These are phyloP conservation scores for Sclerodermus sp. DNA, from an alignment of 2,888 invertebrate species.

Conservation along the genomic window DNA sequence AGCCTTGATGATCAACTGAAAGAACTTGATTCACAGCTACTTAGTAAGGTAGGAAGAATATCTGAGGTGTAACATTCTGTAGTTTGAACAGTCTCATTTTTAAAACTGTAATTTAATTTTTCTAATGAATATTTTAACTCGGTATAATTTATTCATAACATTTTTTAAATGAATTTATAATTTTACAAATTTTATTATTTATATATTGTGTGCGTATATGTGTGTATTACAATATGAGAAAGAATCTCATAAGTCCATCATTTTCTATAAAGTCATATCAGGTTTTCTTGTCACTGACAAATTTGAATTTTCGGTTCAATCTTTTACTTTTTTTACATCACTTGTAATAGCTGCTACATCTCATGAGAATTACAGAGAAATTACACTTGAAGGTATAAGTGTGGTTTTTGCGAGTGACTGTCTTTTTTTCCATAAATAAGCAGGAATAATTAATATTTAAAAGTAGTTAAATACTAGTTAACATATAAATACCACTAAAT, in stretches of 20 bases:
- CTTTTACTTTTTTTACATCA: constrained; percentile 17
- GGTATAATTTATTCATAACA: neutral
- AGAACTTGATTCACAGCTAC: constrained; percentile 78
- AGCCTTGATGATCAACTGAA: constrained; percentile 80
- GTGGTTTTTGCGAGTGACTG: constrained; percentile 34
- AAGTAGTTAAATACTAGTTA: too few species aligned
- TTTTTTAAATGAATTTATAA: neutral
- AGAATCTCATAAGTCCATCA: too few species aligned
- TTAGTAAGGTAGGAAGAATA: constrained; percentile 60
- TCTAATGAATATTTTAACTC: neutral
- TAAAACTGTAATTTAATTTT: neutral
- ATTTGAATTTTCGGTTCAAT: too few species aligned
- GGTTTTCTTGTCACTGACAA: too few species aligned
- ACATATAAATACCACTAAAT: too few species aligned
- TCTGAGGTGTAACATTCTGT: constrained; percentile 37
- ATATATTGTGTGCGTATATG: neutral
- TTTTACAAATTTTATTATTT: neutral
- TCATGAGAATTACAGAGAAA: constrained; percentile 42
- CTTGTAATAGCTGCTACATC: constrained; percentile 36
- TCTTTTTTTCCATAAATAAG: too few species aligned
- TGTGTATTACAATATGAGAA: too few species aligned
- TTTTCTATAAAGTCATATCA: too few species aligned
- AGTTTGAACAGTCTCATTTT: neutral
- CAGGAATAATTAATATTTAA: too few species aligned
- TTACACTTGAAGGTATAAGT: constrained; percentile 45